Evolutionary conservation across 2,797 vertebrate species (phyloP), one percentile per base, ranked within the genome.

Genomic region (Columba guinea): DNA sequence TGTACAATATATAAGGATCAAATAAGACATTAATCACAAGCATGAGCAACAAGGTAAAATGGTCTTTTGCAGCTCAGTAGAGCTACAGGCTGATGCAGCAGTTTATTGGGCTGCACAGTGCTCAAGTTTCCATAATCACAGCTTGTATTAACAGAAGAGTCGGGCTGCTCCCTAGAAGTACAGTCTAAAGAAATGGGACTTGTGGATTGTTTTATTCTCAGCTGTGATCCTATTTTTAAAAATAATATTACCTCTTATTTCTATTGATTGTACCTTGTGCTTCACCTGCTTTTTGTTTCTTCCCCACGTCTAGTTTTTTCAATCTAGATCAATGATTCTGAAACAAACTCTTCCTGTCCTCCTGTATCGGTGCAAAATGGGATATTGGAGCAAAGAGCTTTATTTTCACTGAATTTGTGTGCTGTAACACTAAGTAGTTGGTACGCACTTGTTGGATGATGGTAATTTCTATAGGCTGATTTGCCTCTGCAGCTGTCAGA

Each of bases 251-350:
- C 64, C 23, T 68, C 37, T 55, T 71, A 51, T 88, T 84, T 68
- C 34, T 60, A 7, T 62, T 41, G 34, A 16, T 64, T 59, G 19
- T 32, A 30, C 49, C 21, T 89, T 68, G 9, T 37, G 3, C 15
- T 30, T 85, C 4, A 32, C 4, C 21, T 75, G 3, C 24, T 59
- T 67, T 64, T 76, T 41, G 8, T 64, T 76, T 82, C 32, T 80
- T 70, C 71, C 53, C 19, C 0, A 0, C 1, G 2, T n/a, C 6
- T 71, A 3, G 13, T 67, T 62, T 35, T 55, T 39, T 28, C 21
- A 51, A 0, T 26, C 65, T 8, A 37, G 30, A 23, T 20, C 5
- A 23, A 1, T 63, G 52, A n/a, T 88, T 76, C 53, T 55, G 27
- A 87, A 59, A 28, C 4, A 23, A 41, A 9, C 13, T 65, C n/a